A percentile compares a stretch with the other conserved stretches of the same genome.
phyloP scores from a whole-genome alignment of 2,888 invertebrate genomes.

The Noctua janthe region DNA sequence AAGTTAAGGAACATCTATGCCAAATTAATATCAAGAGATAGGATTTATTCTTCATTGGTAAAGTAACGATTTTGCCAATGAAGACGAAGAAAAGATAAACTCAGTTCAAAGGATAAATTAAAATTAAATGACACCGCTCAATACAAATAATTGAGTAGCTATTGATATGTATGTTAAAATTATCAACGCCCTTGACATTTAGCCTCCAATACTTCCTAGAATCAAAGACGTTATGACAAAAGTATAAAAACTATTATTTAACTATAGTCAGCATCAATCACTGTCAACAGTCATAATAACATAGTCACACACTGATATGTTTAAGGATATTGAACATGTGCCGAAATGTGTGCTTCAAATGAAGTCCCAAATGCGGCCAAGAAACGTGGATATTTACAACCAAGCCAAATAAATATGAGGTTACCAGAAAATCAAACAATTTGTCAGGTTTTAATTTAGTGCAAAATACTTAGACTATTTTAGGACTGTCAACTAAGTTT shows the following conservation, averaged over 20 bases:
- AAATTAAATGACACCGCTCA: constrained; percentile 18
- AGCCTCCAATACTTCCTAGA: constrained; percentile 71
- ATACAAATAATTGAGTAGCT: constrained; percentile 39
- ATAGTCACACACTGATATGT: constrained; percentile 40
- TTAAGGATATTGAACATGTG: constrained; percentile 37
- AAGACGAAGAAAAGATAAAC: background rate
- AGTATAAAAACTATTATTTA: constrained; percentile 61
- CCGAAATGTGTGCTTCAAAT: constrained; percentile 6
- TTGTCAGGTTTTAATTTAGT: background rate
- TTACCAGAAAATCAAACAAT: background rate
- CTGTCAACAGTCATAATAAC: constrained; percentile 61
- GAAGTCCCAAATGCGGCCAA: background rate
- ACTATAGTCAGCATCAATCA: constrained; percentile 69
- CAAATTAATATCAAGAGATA: background rate
- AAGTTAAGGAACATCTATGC: background rate
- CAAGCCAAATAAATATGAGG: background rate
- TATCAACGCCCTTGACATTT: constrained; percentile 74
- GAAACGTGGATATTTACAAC: background rate
- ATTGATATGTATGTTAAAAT: constrained; percentile 54
- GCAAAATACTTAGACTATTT: background rate
- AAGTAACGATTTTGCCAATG: background rate
- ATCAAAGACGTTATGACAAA: constrained; percentile 62
- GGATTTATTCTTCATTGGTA: background rate
- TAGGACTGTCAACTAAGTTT: background rate
- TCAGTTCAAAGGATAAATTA: constrained; percentile 13